Conservation (phyloP, 2,113 vertebrate genomes). For the Raja brachyura region DNA sequence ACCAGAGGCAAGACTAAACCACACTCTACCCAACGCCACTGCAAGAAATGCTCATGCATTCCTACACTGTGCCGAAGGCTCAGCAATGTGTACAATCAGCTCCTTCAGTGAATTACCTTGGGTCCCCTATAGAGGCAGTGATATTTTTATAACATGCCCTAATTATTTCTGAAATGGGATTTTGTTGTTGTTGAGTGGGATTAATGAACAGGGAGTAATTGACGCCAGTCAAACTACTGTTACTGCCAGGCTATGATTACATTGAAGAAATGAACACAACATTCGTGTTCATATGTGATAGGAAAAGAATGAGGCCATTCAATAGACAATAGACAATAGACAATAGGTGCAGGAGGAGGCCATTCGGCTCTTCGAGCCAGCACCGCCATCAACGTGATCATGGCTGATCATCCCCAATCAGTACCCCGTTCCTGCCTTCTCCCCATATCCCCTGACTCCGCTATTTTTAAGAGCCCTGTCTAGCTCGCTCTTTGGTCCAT, state of each 20-base stretch:
- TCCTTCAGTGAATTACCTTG: neutral
- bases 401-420: too few species aligned
- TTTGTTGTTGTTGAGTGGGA: neutral
- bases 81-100: neutral
- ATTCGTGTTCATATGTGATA: too few species aligned
- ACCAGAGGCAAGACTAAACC: neutral
- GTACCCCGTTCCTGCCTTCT: too few species aligned
- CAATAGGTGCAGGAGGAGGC: too few species aligned
- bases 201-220: slow-evolving; percentile 23
- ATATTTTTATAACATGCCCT: slow-evolving; percentile 17
- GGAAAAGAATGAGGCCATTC: too few species aligned
- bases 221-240: neutral
- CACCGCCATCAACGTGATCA: too few species aligned
- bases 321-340: too few species aligned
- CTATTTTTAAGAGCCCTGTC: too few species aligned
- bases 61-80: neutral
- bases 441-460: too few species aligned
- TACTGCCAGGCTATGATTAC: neutral
- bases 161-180: slow-evolving; percentile 16
- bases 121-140: neutral
- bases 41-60: neutral
- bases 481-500: too few species aligned
- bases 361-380: too few species aligned
- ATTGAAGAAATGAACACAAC: neutral
- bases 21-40: neutral